Conservation (phyloP, 2,797 vertebrate species). For the Oreochromis mossambicus region DNA sequence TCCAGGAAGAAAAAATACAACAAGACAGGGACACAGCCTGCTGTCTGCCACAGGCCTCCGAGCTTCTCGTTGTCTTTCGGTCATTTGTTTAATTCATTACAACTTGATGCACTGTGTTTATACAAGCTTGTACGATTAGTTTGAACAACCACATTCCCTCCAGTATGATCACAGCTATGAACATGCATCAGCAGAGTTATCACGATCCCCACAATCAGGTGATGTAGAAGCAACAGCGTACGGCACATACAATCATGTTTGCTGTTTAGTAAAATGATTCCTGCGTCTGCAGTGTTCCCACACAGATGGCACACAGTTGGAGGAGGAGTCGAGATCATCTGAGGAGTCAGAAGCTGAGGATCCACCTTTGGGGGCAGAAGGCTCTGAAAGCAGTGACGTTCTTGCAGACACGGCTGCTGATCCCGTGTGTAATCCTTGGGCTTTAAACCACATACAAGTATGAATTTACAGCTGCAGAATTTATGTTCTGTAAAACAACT, state of each 20-base stretch:
- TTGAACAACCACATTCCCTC: not conserved
- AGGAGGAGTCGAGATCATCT: not conserved
- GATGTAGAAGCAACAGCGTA: not conserved
- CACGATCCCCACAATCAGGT: not conserved
- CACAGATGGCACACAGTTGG: not conserved
- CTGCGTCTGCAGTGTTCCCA: not conserved
- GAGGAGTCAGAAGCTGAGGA: not conserved
- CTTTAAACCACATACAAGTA: too few relatives aligned
- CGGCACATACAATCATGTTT: fast-evolving
- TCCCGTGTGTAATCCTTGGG: slow-evolving; percentile 23
- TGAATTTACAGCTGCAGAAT: fast-evolving
- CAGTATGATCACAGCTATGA: not conserved
- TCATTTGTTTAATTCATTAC: not conserved
- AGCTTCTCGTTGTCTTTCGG: not conserved
- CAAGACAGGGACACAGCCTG: not conserved
- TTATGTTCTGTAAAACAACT: fast-evolving
- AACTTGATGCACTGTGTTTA: not conserved
- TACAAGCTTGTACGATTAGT: not conserved
- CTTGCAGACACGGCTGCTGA: not conserved
- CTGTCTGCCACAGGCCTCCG: not conserved
- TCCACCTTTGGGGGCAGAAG: not conserved
- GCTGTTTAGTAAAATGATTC: not conserved
- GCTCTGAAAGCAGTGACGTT: not conserved
- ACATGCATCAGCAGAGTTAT: not conserved
- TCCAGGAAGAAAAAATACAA: not conserved